Evolutionary conservation across 2,888 invertebrate genomes (phyloP).

Genomic region (Dyspetes luteomarginatus): DNA sequence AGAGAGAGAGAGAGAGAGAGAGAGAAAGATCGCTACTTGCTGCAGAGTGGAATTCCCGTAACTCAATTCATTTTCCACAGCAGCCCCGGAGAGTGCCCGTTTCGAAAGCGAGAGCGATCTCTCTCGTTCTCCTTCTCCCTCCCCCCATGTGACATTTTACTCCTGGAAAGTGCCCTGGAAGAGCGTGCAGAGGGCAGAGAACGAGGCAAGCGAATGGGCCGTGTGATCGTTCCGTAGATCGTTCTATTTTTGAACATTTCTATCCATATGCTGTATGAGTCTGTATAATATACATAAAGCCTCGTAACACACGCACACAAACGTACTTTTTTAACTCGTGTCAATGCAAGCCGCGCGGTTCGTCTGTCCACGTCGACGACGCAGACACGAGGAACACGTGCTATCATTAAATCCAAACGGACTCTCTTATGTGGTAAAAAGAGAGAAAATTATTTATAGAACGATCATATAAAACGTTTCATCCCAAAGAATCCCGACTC

Average conservation of each 20-base stretch:
- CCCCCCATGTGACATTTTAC: constrained; percentile 52
- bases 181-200: constrained; percentile 11
- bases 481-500: constrained; percentile 45
- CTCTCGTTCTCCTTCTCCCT: constrained; percentile 37
- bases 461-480: constrained; percentile 10
- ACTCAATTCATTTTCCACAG: constrained; percentile 68
- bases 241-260: constrained; percentile 58
- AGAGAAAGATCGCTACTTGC: constrained; percentile 44
- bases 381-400: constrained; percentile 53
- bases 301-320: not conserved
- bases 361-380: constrained; percentile 45
- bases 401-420: constrained; percentile 45
- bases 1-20: constrained; percentile 6
- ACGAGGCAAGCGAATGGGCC: constrained; percentile 45
- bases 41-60: constrained; percentile 63
- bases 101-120: not conserved
- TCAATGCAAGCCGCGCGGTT: constrained; percentile 42
- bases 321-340: constrained; percentile 23
- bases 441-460: constrained; percentile 53
- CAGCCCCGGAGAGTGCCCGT: constrained; percentile 41
- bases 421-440: not conserved
- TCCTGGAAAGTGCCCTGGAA: constrained; percentile 37
- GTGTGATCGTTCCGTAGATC: constrained; percentile 50
- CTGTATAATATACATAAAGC: not conserved
- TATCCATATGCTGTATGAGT: constrained; percentile 32